A percentile compares a stretch with the other conserved stretches of the same genome.
phyloP scores from a whole-genome alignment of 2,113 vertebrate genomes.

The Phylloscopus whistleri region DNA sequence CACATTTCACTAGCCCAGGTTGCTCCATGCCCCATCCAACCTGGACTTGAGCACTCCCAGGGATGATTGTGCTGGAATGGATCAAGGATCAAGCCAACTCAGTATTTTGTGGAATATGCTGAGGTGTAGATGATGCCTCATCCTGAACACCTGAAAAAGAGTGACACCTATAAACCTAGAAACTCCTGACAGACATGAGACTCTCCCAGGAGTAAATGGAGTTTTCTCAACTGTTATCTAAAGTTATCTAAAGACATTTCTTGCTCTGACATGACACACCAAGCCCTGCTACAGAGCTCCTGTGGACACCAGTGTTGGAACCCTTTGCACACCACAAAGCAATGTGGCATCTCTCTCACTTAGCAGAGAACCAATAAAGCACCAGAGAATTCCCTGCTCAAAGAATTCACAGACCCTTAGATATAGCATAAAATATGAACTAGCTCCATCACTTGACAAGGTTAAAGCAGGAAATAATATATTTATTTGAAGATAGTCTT shows the following conservation, averaged over 20 bases:
- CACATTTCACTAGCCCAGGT: neutral
- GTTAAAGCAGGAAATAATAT: neutral
- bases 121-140: neutral
- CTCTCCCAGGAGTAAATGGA: neutral
- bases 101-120: neutral
- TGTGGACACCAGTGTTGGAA: rapidly evolving
- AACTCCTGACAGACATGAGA: neutral
- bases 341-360: neutral
- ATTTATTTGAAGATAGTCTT: neutral
- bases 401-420: neutral
- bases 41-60: neutral
- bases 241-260: neutral
- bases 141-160: neutral
- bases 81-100: neutral
- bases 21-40: neutral
- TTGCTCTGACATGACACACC: neutral
- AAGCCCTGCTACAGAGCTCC: neutral
- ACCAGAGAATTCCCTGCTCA: neutral
- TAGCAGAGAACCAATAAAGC: neutral
- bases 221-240: neutral
- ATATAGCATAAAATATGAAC: neutral
- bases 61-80: neutral
- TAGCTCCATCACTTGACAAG: neutral
- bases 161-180: neutral
- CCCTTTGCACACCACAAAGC: neutral